Percentiles rank a stretch among this genome's conserved stretches.
phyloP scores from a whole-genome alignment of 2,113 vertebrate genomes.

The Takifugu flavidus region DNA sequence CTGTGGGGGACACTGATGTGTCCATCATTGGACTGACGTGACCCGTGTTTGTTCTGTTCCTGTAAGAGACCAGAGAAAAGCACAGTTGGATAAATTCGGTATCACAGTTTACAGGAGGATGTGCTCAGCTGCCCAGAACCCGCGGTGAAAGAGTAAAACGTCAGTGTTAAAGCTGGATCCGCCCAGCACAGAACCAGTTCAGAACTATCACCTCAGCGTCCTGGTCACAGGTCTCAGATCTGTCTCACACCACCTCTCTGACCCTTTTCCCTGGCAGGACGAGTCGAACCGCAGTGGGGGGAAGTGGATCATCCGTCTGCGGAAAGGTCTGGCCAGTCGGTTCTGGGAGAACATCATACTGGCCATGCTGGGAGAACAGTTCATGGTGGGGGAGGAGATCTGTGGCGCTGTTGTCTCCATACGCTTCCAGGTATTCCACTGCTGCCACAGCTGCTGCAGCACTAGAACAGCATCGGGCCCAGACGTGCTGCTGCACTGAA shows the following conservation, averaged over 20 bases:
- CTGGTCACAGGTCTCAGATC: not conserved
- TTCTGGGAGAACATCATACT: constrained; percentile 79
- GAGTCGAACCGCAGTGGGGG: constrained; percentile 74
- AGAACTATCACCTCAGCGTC: not conserved
- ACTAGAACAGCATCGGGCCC: not conserved
- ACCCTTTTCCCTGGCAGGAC: constrained; percentile 48
- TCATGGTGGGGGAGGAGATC: constrained; percentile 80
- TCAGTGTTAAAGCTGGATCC: no score
- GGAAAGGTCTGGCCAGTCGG: constrained; percentile 73
- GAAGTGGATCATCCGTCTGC: constrained; percentile 76
- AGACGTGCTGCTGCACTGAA: no score
- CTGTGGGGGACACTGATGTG: not conserved
- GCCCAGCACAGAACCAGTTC: no score
- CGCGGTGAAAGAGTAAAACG: no score
- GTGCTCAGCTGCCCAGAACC: no score
- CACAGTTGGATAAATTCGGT: no score
- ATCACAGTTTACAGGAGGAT: no score
- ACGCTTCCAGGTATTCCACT: constrained; percentile 68
- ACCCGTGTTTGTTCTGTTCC: not conserved
- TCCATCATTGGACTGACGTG: not conserved
- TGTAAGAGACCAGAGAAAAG: no score
- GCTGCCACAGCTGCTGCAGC: not conserved
- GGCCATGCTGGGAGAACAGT: constrained; percentile 78
- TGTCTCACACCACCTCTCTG: not conserved
- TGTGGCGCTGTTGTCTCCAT: constrained; percentile 77